Conservation (phyloP, 2,113 vertebrate genomes). For the Anhinga anhinga region DNA sequence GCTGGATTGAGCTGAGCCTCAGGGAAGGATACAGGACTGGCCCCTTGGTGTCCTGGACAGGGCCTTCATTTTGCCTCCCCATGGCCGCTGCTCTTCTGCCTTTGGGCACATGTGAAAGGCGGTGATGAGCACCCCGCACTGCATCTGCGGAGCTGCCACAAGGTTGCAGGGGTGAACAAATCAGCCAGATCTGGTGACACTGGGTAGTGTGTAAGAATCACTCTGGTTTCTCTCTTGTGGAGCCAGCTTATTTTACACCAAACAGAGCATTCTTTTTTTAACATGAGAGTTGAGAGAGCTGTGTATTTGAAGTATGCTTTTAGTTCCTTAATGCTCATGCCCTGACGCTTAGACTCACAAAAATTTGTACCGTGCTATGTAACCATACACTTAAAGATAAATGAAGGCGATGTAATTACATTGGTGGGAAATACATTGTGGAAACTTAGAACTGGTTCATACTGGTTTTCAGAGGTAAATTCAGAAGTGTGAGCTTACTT, state of each 20-base stretch:
- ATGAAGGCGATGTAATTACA: not conserved
- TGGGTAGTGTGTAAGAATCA: not conserved
- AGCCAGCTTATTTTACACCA: not conserved
- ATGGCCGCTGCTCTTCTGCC: rapidly evolving
- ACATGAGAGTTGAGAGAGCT: not conserved
- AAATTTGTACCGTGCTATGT: not conserved
- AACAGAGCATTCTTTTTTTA: not conserved
- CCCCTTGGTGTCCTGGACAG: not conserved
- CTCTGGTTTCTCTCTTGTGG: not conserved
- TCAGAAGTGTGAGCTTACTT: not conserved
- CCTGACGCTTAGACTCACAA: not conserved
- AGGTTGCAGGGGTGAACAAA: not conserved
- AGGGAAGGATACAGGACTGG: not conserved
- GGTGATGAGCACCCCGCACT: rapidly evolving
- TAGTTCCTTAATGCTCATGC: not conserved
- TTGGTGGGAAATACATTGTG: not conserved
- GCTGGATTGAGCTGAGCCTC: not conserved
- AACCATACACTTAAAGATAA: not conserved
- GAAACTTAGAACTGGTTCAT: not conserved
- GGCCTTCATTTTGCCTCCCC: not conserved
- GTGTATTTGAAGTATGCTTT: not conserved
- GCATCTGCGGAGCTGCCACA: not conserved
- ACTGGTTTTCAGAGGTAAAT: not conserved
- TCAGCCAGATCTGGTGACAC: not conserved
- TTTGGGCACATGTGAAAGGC: rapidly evolving